Conservation (phyloP, 2,113 vertebrate genomes). For the human (Homo sapiens) region DNA sequence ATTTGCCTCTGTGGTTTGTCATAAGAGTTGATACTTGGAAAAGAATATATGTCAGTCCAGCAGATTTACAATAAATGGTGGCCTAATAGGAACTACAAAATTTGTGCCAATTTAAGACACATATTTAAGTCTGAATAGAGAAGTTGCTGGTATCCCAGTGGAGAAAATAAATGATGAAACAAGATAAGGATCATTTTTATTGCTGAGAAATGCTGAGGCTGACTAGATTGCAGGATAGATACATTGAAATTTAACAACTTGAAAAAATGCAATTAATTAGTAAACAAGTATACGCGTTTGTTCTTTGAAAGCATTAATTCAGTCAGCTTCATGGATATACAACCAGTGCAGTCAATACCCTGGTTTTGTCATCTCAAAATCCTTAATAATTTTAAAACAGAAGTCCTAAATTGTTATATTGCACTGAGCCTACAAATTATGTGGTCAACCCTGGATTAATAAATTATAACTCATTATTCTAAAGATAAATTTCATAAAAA, state of each 20-base stretch:
- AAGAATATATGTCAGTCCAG: neutral
- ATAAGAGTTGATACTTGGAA: neutral
- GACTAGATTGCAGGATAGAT: neutral
- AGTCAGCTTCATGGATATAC: neutral
- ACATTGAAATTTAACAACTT: neutral
- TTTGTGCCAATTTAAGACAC: neutral
- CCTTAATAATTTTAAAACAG: neutral
- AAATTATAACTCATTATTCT: neutral
- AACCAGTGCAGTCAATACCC: neutral
- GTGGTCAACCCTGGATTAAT: neutral
- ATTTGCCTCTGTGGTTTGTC: neutral
- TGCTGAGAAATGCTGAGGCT: neutral
- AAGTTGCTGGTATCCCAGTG: neutral
- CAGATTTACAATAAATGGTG: neutral
- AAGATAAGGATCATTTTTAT: neutral
- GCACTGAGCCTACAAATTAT: neutral
- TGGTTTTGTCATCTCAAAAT: neutral
- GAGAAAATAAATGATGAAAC: neutral
- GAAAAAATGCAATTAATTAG: neutral
- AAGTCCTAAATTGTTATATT: neutral
- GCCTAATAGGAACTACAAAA: neutral
- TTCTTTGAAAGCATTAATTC: neutral
- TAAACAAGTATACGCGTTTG: neutral
- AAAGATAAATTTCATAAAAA: slow-evolving; percentile 1
- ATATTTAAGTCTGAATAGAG: neutral